Evolutionary conservation across 2,888 invertebrate species (phyloP).

Genomic region (Sthenelais limicola): DNA sequence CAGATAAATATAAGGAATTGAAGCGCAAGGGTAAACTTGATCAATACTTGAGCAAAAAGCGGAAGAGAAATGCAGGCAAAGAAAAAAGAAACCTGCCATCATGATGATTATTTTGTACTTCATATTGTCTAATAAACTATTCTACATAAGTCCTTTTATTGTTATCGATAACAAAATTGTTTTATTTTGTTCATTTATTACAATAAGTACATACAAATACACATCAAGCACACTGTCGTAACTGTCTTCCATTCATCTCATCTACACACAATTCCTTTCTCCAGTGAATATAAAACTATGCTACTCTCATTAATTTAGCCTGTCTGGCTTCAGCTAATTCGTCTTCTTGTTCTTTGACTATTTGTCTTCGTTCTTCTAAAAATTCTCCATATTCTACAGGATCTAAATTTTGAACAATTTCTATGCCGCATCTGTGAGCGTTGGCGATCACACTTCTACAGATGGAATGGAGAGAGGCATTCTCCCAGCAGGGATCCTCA

Average conservation of each 20-base stretch:
- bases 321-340: slow-evolving; percentile 87
- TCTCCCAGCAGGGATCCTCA: slow-evolving; percentile 79
- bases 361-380: slow-evolving; percentile 81
- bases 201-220: too few relatives aligned
- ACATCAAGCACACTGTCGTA: too few relatives aligned
- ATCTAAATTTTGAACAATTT: slow-evolving; percentile 85
- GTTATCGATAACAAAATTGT: background rate
- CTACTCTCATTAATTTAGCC: slow-evolving; percentile 87
- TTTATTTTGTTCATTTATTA: background rate
- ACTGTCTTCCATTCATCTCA: too few relatives aligned
- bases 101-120: too few relatives aligned
- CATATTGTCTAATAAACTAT: too few relatives aligned
- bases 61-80: slow-evolving; percentile 80
- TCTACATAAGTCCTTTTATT: too few relatives aligned
- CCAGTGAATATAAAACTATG: too few relatives aligned
- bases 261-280: too few relatives aligned
- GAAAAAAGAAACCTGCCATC: slow-evolving; percentile 57
- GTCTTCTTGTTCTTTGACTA: slow-evolving; percentile 82
- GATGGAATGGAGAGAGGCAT: slow-evolving; percentile 73
- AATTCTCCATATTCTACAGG: slow-evolving; percentile 85
- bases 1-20: slow-evolving; percentile 85
- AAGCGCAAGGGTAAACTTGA: slow-evolving; percentile 84
- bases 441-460: slow-evolving; percentile 85
- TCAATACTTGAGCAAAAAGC: slow-evolving; percentile 85
- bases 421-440: slow-evolving; percentile 87